phyloP scores from a whole-genome alignment of 2,888 invertebrate species.

The Napeogenes inachia region DNA sequence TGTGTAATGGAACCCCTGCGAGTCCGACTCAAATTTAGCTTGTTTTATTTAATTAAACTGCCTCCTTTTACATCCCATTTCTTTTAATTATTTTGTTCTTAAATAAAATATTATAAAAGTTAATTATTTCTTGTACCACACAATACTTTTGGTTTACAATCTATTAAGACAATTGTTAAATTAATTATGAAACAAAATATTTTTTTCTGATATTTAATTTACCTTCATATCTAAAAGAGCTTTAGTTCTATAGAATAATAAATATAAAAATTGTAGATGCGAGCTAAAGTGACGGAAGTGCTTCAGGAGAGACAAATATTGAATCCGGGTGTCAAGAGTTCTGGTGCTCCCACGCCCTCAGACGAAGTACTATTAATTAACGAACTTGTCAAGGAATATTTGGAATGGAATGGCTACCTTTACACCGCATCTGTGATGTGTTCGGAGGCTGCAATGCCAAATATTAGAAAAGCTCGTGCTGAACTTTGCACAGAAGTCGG shows the following conservation, averaged over 20 bases:
- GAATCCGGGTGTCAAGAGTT: constrained; percentile 35
- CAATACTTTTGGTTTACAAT: neutral
- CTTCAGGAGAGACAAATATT: constrained; percentile 49
- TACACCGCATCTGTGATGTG: constrained; percentile 78
- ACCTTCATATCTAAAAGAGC: no score
- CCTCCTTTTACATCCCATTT: neutral
- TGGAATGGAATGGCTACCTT: constrained; percentile 84
- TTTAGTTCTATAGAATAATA: neutral
- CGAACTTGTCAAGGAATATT: constrained; percentile 81
- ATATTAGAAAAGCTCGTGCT: constrained; percentile 43
- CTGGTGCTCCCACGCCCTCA: constrained; percentile 45
- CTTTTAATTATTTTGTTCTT: neutral
- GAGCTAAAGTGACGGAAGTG: constrained; percentile 60
- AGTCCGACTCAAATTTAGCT: neutral
- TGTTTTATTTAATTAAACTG: neutral
- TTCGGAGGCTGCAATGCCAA: constrained; percentile 65
- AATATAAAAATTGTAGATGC: constrained; percentile 44
- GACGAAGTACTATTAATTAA: constrained; percentile 76
- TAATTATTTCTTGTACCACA: no score
- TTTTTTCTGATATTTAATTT: neutral
- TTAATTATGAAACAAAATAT: neutral
- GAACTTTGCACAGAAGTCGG: constrained; percentile 67
- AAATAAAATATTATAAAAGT: no score
- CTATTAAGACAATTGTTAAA: neutral
- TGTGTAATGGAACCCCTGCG: no score